A percentile compares a stretch with the other conserved stretches of the same genome.
phyloP scores from a whole-genome alignment of 2,797 vertebrate species.

The Austrolebias charrua region DNA sequence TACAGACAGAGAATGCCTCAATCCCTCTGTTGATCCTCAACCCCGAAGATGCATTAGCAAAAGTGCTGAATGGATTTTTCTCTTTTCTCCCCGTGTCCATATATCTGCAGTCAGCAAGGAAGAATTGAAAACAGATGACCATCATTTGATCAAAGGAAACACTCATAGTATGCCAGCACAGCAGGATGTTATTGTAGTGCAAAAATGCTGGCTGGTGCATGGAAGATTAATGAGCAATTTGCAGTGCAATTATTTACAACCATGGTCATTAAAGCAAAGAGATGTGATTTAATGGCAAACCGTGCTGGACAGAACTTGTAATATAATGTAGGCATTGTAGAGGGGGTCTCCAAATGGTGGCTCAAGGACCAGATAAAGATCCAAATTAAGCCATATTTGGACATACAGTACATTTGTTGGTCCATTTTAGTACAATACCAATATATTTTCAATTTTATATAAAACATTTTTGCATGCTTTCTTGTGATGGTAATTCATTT shows the following conservation, averaged over 20 bases:
- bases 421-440: no score
- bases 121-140: conserved; percentile 47
- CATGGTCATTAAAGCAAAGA: conserved; percentile 54
- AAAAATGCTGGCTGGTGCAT: conserved; percentile 30
- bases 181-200: conserved; percentile 43
- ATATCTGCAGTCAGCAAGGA: conserved; percentile 60
- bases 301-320: conserved; percentile 18
- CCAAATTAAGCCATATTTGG: no score
- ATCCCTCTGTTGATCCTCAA: conserved; percentile 40
- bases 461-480: no score
- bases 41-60: conserved; percentile 53
- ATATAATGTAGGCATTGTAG: neutral
- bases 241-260: conserved; percentile 55
- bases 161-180: conserved; percentile 47
- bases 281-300: conserved; percentile 53
- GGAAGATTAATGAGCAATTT: conserved; percentile 59
- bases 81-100: conserved; percentile 16
- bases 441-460: no score
- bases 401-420: no score
- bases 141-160: conserved; percentile 52
- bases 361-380: no score
- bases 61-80: conserved; percentile 53
- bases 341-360: neutral
- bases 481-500: no score
- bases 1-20: conserved; percentile 45